Evolutionary conservation across 2,797 vertebrate species (phyloP).

Genomic region (Peromyscus aztecus): DNA sequence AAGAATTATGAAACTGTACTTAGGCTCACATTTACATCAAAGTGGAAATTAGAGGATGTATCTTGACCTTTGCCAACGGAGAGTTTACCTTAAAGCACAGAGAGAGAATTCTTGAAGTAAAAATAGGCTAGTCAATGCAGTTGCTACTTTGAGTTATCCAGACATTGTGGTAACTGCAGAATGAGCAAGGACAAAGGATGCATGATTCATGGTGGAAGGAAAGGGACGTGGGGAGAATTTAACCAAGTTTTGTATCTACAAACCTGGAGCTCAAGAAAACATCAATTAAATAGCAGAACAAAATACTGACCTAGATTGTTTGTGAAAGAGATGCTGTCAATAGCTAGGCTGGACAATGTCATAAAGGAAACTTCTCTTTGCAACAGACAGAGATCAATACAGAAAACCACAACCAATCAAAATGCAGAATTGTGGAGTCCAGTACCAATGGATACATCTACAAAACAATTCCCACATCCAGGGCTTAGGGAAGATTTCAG

Average conservation of each 20-base stretch:
- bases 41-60: not conserved
- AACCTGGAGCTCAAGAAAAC: not conserved
- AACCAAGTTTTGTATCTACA: not conserved
- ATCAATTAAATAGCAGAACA: not conserved
- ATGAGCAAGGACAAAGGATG: not conserved
- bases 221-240: not conserved
- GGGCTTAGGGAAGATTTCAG: not conserved
- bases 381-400: too few species aligned
- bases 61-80: not conserved
- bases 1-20: not conserved
- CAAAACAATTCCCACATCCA: not conserved
- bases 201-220: not conserved
- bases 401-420: not conserved
- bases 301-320: conserved; percentile 18
- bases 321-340: not conserved
- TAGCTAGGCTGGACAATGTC: not conserved
- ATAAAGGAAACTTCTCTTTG: not conserved
- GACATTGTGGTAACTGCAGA: not conserved
- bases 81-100: not conserved
- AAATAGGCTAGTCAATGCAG: not conserved
- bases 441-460: not conserved
- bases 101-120: conserved; percentile 4
- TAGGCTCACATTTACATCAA: not conserved
- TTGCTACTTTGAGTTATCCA: not conserved
- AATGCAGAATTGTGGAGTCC: not conserved